Conservation (phyloP, 2,888 invertebrate genomes). For the Didymodactylos carnosus region DNA sequence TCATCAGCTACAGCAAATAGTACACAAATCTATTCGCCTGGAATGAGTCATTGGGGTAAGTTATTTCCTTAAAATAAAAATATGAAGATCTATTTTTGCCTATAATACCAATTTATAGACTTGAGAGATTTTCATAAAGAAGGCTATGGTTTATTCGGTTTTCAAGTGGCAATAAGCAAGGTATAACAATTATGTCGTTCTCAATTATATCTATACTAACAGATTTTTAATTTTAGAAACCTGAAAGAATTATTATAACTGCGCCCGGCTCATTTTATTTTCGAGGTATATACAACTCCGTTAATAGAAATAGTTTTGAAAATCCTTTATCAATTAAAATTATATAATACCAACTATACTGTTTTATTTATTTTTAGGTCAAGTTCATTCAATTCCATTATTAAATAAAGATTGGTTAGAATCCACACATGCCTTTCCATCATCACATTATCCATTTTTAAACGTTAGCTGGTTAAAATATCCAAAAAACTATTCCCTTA, state of each 20-base stretch:
- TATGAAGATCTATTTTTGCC: neutral
- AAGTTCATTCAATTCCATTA: neutral
- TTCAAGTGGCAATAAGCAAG: neutral
- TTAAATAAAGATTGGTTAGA: neutral
- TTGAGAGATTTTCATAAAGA: neutral
- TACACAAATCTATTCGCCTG: neutral
- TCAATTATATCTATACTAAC: no score
- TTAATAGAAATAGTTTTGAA: neutral
- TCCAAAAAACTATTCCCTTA: neutral
- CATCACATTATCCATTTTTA: neutral
- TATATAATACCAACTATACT: no score
- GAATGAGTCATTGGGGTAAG: neutral
- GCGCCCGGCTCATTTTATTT: neutral
- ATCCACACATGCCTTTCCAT: neutral
- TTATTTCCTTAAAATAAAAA: neutral
- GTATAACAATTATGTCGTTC: no score
- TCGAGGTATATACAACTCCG: neutral
- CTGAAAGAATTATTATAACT: neutral
- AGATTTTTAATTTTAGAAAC: no score
- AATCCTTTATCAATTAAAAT: neutral
- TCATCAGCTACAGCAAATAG: neutral
- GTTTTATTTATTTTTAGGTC: neutral
- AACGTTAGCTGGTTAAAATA: neutral
- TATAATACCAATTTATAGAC: no score
- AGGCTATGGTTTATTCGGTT: neutral